phyloP scores from a whole-genome alignment of 2,797 vertebrate genomes.

The Danio aesculapii region DNA sequence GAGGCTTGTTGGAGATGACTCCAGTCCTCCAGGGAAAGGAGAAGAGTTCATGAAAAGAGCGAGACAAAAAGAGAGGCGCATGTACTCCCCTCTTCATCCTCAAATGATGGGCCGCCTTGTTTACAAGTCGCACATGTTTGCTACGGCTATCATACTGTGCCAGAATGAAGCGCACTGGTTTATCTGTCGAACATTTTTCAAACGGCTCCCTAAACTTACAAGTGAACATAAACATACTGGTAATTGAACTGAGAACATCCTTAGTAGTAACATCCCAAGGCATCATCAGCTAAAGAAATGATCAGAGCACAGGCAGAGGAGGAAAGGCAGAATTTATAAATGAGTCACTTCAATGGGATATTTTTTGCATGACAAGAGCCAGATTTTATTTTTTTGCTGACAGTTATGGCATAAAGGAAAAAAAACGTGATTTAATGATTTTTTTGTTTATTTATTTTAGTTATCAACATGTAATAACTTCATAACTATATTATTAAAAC shows the following conservation, averaged over 20 bases:
- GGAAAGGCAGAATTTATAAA: constrained; percentile 2
- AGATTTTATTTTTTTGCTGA: constrained; percentile 9
- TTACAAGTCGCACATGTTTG: constrained; percentile 60
- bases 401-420: not conserved
- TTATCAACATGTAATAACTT: not conserved
- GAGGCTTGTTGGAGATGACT: constrained; percentile 53
- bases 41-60: constrained; percentile 61
- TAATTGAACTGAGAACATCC: constrained; percentile 59
- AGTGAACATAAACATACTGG: constrained; percentile 65
- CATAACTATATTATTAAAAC: too few relatives aligned
- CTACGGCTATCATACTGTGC: constrained; percentile 49
- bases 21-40: constrained; percentile 56
- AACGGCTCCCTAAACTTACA: constrained; percentile 63
- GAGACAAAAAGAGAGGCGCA: constrained; percentile 33
- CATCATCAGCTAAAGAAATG: constrained; percentile 54
- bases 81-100: constrained; percentile 47
- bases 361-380: constrained; percentile 10
- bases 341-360: constrained; percentile 12
- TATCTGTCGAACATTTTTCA: constrained; percentile 65
- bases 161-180: constrained; percentile 61
- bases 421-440: not conserved
- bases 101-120: constrained; percentile 60
- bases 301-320: constrained; percentile 45
- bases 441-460: not conserved
- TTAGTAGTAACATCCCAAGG: constrained; percentile 45